Evolutionary conservation across 2,113 vertebrate genomes (phyloP).

Genomic region (Mormyrus lacerda): DNA sequence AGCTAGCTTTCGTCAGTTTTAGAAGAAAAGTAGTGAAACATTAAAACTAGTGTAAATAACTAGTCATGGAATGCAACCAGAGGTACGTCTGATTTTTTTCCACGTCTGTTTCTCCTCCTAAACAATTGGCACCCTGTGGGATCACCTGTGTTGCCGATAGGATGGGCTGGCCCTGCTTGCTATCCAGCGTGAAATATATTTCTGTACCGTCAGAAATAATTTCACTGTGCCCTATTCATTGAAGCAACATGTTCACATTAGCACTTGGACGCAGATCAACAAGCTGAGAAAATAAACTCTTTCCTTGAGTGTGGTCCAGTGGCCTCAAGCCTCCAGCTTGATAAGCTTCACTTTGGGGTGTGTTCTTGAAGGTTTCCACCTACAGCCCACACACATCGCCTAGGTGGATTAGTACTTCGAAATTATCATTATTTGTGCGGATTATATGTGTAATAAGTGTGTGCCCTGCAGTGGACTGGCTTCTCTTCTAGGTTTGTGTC

Average conservation of each 20-base stretch:
- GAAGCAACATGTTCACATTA: neutral
- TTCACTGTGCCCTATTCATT: neutral
- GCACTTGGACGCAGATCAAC: neutral
- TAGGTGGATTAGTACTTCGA: neutral
- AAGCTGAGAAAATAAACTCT: neutral
- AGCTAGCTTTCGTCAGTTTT: neutral
- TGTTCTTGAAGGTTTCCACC: neutral
- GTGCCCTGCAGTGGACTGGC: neutral
- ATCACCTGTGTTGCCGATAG: neutral
- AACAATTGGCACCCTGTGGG: neutral
- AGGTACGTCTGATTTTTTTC: neutral
- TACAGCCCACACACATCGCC: neutral
- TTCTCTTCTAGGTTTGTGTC: neutral
- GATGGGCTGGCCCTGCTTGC: neutral
- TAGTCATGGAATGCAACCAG: neutral
- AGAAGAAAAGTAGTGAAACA: neutral
- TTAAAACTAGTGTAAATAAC: neutral
- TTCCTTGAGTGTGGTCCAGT: neutral
- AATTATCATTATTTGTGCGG: neutral
- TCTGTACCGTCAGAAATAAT: neutral
- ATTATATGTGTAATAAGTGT: neutral
- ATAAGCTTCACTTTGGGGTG: neutral
- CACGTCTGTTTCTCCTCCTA: neutral
- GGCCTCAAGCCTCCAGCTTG: neutral
- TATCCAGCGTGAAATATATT: neutral